Base-by-base conservation (phyloP, 2,797 vertebrate species). In the Anguilla marmorata region DNA sequence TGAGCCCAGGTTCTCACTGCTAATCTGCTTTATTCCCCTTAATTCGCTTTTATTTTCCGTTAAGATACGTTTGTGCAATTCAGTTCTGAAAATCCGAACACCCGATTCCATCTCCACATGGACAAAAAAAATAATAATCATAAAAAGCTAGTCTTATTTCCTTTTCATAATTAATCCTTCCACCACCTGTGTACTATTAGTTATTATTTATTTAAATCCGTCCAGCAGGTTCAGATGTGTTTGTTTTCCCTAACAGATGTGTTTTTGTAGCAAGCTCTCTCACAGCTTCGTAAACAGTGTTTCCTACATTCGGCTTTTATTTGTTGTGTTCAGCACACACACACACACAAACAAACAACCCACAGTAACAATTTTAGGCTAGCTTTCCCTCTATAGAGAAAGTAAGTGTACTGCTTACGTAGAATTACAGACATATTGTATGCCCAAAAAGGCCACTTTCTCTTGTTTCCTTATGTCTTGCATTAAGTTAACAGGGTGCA, bases 21-120 rank as follows among this genome's bases (percentile, higher is more conserved):
- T 86, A 84, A 48, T 41, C 89, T 91, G 84, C 85, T 86, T 88
- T 89, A 41, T 86, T 74, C 74, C 45, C 87, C 85, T 87, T 88
- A 63, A 84, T 90, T 86, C 85, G 82, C 86, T 89, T 88, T 88
- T 69, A 41, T 79, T 41, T 41, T 41, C 37, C 37, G 37, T 41
- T 41, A 41, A 41, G 50, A 3, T 52, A 7, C 6, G 50, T 52
- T 9, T 50, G 50, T 8, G 50, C 50, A 50, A 63, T 87, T 76
- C 87, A 69, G 87, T 89, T 86, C 60, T 11, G 66, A 84, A 48
- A 56, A 50, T 5, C 27, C 19, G 41, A 11, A 30, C 54, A 50
- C 8, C 9, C 50, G 63, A 24, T 60, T 37, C 37, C 27, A 54
- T 54, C 52, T n/a, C 52, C 2, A 84, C 54, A 4, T 11, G 45